These are phyloP conservation scores for Brachycybe producta DNA, from an alignment of 2,888 invertebrate genomes.

Conservation along the genomic window DNA sequence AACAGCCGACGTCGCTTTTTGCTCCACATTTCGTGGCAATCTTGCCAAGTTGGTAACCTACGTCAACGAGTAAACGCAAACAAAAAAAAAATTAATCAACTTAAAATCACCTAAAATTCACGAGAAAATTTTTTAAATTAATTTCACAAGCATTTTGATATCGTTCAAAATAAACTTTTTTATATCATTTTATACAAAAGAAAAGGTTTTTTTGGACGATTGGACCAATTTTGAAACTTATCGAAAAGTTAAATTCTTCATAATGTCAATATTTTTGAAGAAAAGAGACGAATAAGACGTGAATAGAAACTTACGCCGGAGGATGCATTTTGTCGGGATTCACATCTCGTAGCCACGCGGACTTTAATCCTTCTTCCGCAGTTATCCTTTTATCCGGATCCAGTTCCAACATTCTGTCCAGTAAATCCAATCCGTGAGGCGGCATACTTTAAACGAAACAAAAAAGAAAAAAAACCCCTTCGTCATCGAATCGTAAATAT, in stretches of 20 bases:
- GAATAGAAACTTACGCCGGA: slow-evolving; percentile 43
- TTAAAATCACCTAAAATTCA: slow-evolving; percentile 5
- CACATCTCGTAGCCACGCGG: slow-evolving; percentile 81
- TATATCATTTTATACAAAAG: too few relatives aligned
- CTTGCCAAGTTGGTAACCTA: slow-evolving; percentile 82
- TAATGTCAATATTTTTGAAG: too few relatives aligned
- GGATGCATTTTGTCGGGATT: slow-evolving; percentile 52
- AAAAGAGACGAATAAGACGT: background rate
- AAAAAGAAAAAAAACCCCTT: slow-evolving; percentile 17
- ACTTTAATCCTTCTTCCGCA: slow-evolving; percentile 83
- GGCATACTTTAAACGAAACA: slow-evolving; percentile 68
- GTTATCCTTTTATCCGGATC: slow-evolving; percentile 89
- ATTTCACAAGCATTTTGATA: background rate
- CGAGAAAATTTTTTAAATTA: background rate
- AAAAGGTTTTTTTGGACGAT: background rate
- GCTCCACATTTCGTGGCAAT: slow-evolving; percentile 98
- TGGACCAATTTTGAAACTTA: background rate
- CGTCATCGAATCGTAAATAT: slow-evolving; percentile 7
- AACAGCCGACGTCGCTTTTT: slow-evolving; percentile 81
- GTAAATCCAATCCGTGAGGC: slow-evolving; percentile 65
- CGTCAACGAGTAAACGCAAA: slow-evolving; percentile 7
- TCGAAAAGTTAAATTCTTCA: too few relatives aligned
- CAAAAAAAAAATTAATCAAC: slow-evolving; percentile 11
- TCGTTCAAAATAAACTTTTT: too few relatives aligned
- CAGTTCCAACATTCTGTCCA: slow-evolving; percentile 90